Base-by-base conservation (phyloP, 2,888 invertebrate species). In the Temnothorax rugatulus region DNA sequence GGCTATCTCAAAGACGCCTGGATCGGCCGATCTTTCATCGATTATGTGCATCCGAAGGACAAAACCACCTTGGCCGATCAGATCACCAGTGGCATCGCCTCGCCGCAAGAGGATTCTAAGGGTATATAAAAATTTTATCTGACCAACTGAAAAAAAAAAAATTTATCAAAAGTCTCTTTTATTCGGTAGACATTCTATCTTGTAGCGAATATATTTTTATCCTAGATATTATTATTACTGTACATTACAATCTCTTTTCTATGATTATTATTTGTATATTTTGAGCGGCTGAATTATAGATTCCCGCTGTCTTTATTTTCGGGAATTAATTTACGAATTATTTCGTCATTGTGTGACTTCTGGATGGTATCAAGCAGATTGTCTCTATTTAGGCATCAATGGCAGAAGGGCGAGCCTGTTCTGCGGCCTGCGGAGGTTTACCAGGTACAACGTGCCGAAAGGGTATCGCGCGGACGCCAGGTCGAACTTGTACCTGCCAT, bases 1-100 rank as follows among this genome's bases (percentile, higher is more conserved):
- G 98, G 98, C 1, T 98, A 97, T 92, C 97, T 98, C 0, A 96
- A 97, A 89, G 97, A 98, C 86, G 97, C 98, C 96, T 98, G 98
- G 98, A 95, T 97, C 50, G 98, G 98, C 4, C 96, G 97, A 75
- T 97, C 97, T 0, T 98, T 99, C 92, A 97, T 98, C 81, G 98
- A 98, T 92, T 98, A 98, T 92, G 96, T 99, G 0, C 98, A 98
- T 94, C 97, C 97, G 2, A 97, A 97, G 94, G 97, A 97, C 92
- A 95, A 97, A 84, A 96, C 96, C 76, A 97, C 97, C 0, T 97
- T 99, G 93, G 97, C 97, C 25, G 97, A 97, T 85, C 97, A 97
- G 95, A 97, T 98, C 83, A 97, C 97, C 0, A 96, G 95, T 1
- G 96, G 96, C 52, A 95, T 97, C 86, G 96, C 96, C 0, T 95